Conservation (phyloP, 2,113 vertebrate genomes). For the Xyliphius kryptos region DNA sequence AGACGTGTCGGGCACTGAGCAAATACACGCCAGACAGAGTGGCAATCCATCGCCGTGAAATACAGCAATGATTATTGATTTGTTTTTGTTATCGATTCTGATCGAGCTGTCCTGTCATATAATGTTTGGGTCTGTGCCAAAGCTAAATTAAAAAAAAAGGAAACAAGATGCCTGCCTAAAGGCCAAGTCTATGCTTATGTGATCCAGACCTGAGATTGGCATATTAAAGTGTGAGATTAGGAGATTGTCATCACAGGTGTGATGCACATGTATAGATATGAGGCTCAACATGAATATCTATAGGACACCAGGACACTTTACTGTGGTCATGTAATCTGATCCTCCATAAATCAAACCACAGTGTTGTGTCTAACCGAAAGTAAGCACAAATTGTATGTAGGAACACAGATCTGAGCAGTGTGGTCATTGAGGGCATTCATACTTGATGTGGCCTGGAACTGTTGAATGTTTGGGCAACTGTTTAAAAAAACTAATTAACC, state of each 20-base stretch:
- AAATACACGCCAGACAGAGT: too few relatives aligned
- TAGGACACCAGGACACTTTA: too few relatives aligned
- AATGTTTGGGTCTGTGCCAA: slow-evolving; percentile 58
- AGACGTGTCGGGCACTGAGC: too few relatives aligned
- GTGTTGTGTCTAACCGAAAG: slow-evolving; percentile 6
- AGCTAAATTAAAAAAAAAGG: slow-evolving; percentile 32
- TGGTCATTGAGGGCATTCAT: too few relatives aligned
- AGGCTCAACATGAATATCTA: slow-evolving; percentile 4
- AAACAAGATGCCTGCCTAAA: slow-evolving; percentile 40
- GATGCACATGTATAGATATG: slow-evolving; percentile 19
- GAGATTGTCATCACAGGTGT: slow-evolving; percentile 27
- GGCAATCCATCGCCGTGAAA: too few relatives aligned
- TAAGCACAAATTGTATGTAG: too few relatives aligned
- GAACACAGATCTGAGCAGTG: too few relatives aligned
- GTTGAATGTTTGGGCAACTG: too few relatives aligned
- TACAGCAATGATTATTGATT: too few relatives aligned
- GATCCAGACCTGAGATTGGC: slow-evolving; percentile 48
- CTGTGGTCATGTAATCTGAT: background rate
- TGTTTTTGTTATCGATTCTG: too few relatives aligned
- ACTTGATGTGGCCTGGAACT: too few relatives aligned
- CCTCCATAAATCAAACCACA: slow-evolving; percentile 6
- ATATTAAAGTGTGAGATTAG: slow-evolving; percentile 36
- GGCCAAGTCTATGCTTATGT: slow-evolving; percentile 26
- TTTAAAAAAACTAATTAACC: too few relatives aligned
- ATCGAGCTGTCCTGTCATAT: slow-evolving; percentile 37